Conservation (phyloP, 1,140 invertebrate genomes). For the Zaprionus gabonicus region DNA sequence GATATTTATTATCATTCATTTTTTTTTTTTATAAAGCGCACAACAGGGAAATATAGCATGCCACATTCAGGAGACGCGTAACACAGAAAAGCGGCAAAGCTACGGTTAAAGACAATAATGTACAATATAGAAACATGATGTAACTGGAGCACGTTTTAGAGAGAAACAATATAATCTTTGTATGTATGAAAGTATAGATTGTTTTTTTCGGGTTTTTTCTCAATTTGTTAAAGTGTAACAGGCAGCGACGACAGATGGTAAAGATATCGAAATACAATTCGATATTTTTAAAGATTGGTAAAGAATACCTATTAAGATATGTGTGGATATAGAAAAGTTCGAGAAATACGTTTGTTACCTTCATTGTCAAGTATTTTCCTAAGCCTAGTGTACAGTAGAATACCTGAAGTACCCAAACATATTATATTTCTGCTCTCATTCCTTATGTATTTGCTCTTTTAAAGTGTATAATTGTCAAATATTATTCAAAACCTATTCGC, state of each 20-base stretch:
- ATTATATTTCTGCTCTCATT: background rate
- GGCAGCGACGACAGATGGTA: conserved; percentile 46
- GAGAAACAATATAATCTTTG: conserved; percentile 4
- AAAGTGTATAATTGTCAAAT: conserved; percentile 32
- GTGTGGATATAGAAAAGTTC: background rate
- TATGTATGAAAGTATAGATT: background rate
- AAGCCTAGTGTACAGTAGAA: background rate
- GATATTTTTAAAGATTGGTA: background rate
- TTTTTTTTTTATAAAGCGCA: conserved; percentile 58
- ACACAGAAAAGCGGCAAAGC: conserved; percentile 52
- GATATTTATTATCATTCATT: conserved; percentile 22
- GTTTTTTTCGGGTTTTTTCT: conserved; percentile 6
- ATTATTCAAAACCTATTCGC: background rate
- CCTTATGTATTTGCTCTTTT: background rate
- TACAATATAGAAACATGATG: conserved; percentile 10
- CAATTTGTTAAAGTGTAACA: conserved; percentile 21
- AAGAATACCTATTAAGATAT: background rate
- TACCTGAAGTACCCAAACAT: background rate
- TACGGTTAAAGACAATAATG: conserved; percentile 29
- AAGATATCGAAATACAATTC: conserved; percentile 2
- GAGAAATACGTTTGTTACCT: background rate
- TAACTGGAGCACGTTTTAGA: conserved; percentile 19
- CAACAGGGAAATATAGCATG: conserved; percentile 58
- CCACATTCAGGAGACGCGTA: conserved; percentile 63
- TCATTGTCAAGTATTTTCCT: conserved; percentile 1